Conservation (phyloP, 2,797 vertebrate genomes). For the Halcyon smyrnensis region DNA sequence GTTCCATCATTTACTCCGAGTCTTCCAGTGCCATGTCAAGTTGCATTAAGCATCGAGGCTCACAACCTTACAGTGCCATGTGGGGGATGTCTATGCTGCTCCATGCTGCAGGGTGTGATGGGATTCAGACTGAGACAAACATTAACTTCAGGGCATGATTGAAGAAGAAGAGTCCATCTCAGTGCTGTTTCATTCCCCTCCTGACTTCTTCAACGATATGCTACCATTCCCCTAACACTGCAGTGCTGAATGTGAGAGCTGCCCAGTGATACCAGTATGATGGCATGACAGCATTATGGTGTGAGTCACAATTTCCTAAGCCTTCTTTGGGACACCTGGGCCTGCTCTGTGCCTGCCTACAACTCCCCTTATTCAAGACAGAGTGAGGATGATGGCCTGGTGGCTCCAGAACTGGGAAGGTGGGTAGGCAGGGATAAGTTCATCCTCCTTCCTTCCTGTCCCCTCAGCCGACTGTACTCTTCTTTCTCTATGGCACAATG, state of each 20-base stretch:
- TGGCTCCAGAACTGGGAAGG: not conserved
- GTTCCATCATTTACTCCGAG: not conserved
- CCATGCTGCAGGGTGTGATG: fast-evolving
- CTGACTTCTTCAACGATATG: not conserved
- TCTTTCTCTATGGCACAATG: not conserved
- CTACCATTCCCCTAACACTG: not conserved
- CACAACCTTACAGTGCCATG: not conserved
- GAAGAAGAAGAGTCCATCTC: not conserved
- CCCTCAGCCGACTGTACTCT: not conserved
- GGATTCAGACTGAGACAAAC: not conserved
- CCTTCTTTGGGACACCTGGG: not conserved
- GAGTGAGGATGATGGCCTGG: not conserved
- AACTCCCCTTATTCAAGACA: not conserved
- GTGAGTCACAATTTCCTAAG: not conserved
- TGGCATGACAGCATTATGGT: not conserved
- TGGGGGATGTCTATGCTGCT: not conserved
- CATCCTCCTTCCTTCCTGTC: not conserved
- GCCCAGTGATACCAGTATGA: not conserved
- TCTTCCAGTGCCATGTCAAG: not conserved
- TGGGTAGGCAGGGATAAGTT: not conserved
- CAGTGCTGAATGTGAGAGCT: not conserved
- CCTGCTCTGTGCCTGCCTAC: not conserved
- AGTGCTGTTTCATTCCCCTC: not conserved
- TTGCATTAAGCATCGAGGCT: not conserved
- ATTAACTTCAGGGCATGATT: fast-evolving